phyloP scores from a whole-genome alignment of 2,888 invertebrate genomes.

The Ectobius pallidus region DNA sequence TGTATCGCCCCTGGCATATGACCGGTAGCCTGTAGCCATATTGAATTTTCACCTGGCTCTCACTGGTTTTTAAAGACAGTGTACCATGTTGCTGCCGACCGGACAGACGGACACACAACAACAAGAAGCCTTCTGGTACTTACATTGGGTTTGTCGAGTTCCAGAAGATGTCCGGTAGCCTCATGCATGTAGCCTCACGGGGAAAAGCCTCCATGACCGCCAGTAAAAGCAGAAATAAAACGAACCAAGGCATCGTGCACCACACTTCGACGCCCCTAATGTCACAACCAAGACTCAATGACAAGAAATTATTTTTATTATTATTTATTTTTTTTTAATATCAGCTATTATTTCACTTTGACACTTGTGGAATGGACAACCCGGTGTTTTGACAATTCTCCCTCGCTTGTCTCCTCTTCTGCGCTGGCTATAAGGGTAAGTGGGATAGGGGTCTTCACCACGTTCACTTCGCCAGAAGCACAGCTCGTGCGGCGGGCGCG shows the following conservation, averaged over 20 bases:
- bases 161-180: slow-evolving; percentile 62
- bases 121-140: slow-evolving; percentile 49
- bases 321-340: too few species aligned
- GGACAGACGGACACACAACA: background rate
- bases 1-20: slow-evolving; percentile 31
- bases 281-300: too few species aligned
- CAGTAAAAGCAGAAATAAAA: slow-evolving; percentile 59
- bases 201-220: slow-evolving; percentile 60
- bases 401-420: too few species aligned
- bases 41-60: slow-evolving; percentile 33
- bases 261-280: background rate
- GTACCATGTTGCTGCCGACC: background rate
- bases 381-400: too few species aligned
- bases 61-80: background rate
- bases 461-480: too few species aligned
- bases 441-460: too few species aligned
- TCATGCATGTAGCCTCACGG: slow-evolving; percentile 58
- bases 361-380: too few species aligned
- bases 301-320: too few species aligned
- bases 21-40: slow-evolving; percentile 38
- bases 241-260: slow-evolving; percentile 58
- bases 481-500: background rate
- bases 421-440: too few species aligned
- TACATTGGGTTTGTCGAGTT: slow-evolving; percentile 64
- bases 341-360: too few species aligned